A percentile compares a stretch with the other conserved stretches of the same genome.
Evolutionary conservation across 2,113 vertebrate genomes (phyloP).

Genomic region (Toxotes jaculatrix): DNA sequence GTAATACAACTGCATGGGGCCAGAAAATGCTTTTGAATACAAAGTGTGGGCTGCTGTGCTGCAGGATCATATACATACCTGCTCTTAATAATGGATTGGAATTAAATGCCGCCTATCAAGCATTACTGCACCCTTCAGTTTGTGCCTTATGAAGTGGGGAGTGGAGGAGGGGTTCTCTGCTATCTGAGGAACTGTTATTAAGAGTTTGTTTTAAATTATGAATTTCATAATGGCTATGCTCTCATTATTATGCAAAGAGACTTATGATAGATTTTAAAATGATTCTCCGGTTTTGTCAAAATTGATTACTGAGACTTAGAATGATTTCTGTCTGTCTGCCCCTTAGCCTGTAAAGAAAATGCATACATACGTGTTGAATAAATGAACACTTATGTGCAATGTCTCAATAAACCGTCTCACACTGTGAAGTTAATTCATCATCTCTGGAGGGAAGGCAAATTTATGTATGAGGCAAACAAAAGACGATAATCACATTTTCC

Average conservation of each 20-base stretch:
- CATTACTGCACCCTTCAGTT: constrained; percentile 48
- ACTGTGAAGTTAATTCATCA: constrained; percentile 31
- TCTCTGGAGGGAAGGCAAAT: constrained; percentile 11
- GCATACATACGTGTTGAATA: background rate
- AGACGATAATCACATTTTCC: constrained; percentile 42
- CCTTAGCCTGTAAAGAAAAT: background rate
- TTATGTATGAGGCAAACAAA: constrained; percentile 24
- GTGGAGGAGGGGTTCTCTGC: constrained; percentile 18
- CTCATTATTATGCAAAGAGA: constrained; percentile 42
- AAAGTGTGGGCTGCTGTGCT: constrained; percentile 67
- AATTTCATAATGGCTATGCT: constrained; percentile 22
- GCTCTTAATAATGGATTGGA: constrained; percentile 66
- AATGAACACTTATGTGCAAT: constrained; percentile 11
- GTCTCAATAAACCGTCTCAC: constrained; percentile 17
- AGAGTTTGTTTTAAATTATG: constrained; percentile 55
- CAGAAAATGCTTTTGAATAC: constrained; percentile 76
- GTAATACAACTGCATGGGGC: constrained; percentile 79
- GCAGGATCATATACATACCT: constrained; percentile 62
- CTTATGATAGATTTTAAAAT: constrained; percentile 15
- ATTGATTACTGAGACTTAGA: background rate
- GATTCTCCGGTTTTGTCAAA: constrained; percentile 14
- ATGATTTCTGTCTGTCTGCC: background rate
- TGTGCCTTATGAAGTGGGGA: constrained; percentile 27
- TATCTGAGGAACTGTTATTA: constrained; percentile 52
- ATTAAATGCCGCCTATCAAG: constrained; percentile 69